phyloP scores from a whole-genome alignment of 2,113 vertebrate species.

The Promerops cafer region DNA sequence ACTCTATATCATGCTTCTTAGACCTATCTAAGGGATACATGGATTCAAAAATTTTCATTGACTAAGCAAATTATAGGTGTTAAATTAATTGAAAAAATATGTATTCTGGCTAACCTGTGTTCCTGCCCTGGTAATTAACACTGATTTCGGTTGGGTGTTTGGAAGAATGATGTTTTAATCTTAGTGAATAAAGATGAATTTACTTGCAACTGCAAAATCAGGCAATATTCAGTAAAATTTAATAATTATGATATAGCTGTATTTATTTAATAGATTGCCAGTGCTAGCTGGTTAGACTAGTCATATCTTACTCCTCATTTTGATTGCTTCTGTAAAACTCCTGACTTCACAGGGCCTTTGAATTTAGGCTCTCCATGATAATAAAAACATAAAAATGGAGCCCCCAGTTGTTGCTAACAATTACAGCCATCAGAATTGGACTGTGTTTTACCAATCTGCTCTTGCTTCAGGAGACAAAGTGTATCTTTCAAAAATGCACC shows the following conservation, averaged over 20 bases:
- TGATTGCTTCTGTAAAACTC: not conserved
- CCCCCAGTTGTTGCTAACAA: not conserved
- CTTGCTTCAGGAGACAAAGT: not conserved
- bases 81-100: not conserved
- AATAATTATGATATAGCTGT: not conserved
- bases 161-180: not conserved
- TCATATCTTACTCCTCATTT: not conserved
- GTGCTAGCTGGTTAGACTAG: not conserved
- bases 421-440: constrained; percentile 5
- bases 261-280: not conserved
- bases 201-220: not conserved
- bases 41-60: not conserved
- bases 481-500: not conserved
- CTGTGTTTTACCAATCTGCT: not conserved
- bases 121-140: not conserved
- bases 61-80: not conserved
- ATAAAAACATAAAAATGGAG: not conserved
- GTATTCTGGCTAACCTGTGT: not conserved
- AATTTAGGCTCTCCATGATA: not conserved
- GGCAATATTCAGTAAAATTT: not conserved
- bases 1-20: not conserved
- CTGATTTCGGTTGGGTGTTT: not conserved
- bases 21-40: not conserved
- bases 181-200: not conserved
- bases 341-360: not conserved